Percentiles rank a stretch among this genome's conserved stretches.
phyloP scores from a whole-genome alignment of 2,888 invertebrate species.

The Epinotia demarniana region DNA sequence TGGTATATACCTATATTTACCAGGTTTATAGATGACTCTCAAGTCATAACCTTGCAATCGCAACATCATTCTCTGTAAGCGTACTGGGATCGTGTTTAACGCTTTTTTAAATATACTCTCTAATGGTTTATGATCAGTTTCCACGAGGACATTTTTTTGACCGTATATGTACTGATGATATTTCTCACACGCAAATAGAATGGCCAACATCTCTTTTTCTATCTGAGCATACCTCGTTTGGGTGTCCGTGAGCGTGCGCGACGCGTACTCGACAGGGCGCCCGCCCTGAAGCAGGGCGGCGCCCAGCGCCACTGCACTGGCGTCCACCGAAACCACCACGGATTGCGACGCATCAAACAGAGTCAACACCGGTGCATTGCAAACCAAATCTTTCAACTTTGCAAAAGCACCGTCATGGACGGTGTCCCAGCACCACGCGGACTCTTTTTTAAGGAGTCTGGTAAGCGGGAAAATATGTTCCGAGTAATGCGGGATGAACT shows the following conservation, averaged over 20 bases:
- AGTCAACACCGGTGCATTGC: no score
- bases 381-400: no score
- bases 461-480: no score
- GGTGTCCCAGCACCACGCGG: no score
- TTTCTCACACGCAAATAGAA: constrained; percentile 36
- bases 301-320: no score
- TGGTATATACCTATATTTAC: no score
- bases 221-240: constrained; percentile 26
- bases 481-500: no score
- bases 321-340: no score
- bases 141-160: constrained; percentile 12
- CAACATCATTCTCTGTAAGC: constrained; percentile 3
- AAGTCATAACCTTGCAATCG: constrained; percentile 5
- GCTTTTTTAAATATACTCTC: background rate
- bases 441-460: no score
- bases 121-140: constrained; percentile 10
- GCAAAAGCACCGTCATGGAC: no score
- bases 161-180: constrained; percentile 37
- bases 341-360: no score
- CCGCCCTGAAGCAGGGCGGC: constrained; percentile 1
- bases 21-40: constrained; percentile 2
- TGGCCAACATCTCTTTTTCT: constrained; percentile 41
- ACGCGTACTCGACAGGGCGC: no score
- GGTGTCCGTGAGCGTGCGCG: constrained; percentile 1
- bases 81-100: constrained; percentile 2